phyloP scores from a whole-genome alignment of 2,113 vertebrate genomes.

The Oncorhynchus kisutch region DNA sequence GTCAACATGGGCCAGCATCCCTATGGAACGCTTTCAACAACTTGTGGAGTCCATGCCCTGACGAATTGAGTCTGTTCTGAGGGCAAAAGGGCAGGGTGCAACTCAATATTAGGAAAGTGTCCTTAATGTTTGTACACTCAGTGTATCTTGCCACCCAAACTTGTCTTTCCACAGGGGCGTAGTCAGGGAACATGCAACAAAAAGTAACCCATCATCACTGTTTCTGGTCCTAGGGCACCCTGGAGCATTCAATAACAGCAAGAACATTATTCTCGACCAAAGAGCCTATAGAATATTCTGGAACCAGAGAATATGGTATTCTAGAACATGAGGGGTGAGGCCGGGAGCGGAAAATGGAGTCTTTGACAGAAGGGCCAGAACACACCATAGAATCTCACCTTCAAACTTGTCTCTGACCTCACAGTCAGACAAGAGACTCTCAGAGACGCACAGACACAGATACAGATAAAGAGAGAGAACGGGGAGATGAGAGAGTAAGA shows the following conservation, averaged over 20 bases:
- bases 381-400: conserved; percentile 35
- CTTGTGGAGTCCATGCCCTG: too few species aligned
- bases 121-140: too few species aligned
- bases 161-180: conserved; percentile 65
- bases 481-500: not conserved
- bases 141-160: conserved; percentile 57
- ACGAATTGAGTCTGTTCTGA: too few species aligned
- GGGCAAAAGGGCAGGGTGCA: too few species aligned
- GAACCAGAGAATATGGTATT: conserved; percentile 32
- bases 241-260: conserved; percentile 65
- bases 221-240: conserved; percentile 65
- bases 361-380: conserved; percentile 30
- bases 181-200: conserved; percentile 74
- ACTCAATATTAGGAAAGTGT: too few species aligned
- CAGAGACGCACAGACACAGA: conserved; percentile 49
- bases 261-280: conserved; percentile 56
- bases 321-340: conserved; percentile 38
- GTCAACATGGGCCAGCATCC: too few species aligned
- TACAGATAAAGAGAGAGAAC: conserved; percentile 7
- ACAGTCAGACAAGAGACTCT: conserved; percentile 42
- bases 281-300: conserved; percentile 25
- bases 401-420: conserved; percentile 55
- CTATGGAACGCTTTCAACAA: too few species aligned
- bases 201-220: conserved; percentile 47
- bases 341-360: not conserved